Percentiles rank a stretch among this genome's conserved stretches.
Conservation (phyloP, 1,140 invertebrate genomes). For the Diachasma alloeum region DNA sequence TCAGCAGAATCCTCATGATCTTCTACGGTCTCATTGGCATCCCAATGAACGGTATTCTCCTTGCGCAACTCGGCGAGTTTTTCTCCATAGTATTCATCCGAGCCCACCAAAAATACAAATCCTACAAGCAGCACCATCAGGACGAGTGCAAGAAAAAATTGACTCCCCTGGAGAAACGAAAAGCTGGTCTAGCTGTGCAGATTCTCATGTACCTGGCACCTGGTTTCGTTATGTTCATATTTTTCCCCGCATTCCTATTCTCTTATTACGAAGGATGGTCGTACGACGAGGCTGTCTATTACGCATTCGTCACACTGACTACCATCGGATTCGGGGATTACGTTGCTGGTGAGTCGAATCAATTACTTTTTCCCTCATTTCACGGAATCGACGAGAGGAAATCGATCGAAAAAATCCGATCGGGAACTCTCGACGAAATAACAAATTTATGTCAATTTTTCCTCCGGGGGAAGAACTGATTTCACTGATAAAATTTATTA, state of each 20-base stretch:
- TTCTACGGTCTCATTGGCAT: conserved; percentile 94
- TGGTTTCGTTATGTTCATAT: conserved; percentile 89
- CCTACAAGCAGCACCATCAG: conserved; percentile 70
- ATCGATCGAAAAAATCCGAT: neutral
- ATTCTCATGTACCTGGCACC: conserved; percentile 83
- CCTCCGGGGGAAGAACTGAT: neutral
- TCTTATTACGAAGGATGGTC: conserved; percentile 88
- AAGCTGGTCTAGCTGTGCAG: conserved; percentile 76
- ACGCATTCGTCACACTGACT: conserved; percentile 89
- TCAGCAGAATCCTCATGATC: conserved; percentile 88
- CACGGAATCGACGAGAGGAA: neutral
- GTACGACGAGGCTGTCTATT: conserved; percentile 90
- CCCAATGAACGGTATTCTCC: conserved; percentile 89
- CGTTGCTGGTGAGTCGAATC: conserved; percentile 76
- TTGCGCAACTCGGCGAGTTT: conserved; percentile 81
- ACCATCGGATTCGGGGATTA: conserved; percentile 96
- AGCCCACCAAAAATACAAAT: conserved; percentile 80
- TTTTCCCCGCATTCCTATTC: conserved; percentile 90
- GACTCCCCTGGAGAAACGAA: conserved; percentile 66
- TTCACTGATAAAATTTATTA: neutral
- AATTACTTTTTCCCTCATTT: neutral
- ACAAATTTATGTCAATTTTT: neutral
- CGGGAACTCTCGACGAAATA: neutral
- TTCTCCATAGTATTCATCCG: conserved; percentile 81
- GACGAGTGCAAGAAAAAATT: conserved; percentile 49